A percentile compares a stretch with the other conserved stretches of the same genome.
These are phyloP conservation scores for Luscinia luscinia DNA, from an alignment of 2,797 vertebrate species.

Conservation along the genomic window DNA sequence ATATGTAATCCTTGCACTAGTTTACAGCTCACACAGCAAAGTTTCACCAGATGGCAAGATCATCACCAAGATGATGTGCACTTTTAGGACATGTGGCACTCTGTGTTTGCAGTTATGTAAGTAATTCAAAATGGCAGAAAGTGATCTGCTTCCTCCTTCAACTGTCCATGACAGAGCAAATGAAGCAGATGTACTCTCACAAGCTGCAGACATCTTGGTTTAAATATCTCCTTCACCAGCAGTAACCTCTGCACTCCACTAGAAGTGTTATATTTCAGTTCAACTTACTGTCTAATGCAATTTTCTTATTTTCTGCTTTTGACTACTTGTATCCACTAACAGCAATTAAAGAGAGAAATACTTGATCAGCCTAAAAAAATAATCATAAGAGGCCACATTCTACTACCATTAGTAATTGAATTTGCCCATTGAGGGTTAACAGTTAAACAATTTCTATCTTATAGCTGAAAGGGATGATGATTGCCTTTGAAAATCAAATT, in stretches of 20 bases:
- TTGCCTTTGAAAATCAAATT: slow-evolving; percentile 4
- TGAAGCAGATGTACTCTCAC: not conserved
- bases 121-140: not conserved
- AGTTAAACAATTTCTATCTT: not conserved
- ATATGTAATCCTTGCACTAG: not conserved
- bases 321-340: not conserved
- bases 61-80: not conserved
- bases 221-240: not conserved
- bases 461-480: not conserved
- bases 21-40: not conserved
- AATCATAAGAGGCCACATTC: not conserved
- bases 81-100: not conserved
- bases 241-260: not conserved
- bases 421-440: not conserved
- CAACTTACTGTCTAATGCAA: not conserved
- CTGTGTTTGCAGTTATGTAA: not conserved
- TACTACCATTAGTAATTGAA: not conserved
- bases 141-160: not conserved
- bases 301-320: not conserved
- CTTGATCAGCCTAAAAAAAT: not conserved
- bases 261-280: not conserved
- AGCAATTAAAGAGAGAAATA: not conserved
- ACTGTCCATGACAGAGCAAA: not conserved
- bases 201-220: not conserved
- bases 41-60: slow-evolving; percentile 25